Conservation (phyloP, 2,888 invertebrate species). For the Sialis fuliginosa region DNA sequence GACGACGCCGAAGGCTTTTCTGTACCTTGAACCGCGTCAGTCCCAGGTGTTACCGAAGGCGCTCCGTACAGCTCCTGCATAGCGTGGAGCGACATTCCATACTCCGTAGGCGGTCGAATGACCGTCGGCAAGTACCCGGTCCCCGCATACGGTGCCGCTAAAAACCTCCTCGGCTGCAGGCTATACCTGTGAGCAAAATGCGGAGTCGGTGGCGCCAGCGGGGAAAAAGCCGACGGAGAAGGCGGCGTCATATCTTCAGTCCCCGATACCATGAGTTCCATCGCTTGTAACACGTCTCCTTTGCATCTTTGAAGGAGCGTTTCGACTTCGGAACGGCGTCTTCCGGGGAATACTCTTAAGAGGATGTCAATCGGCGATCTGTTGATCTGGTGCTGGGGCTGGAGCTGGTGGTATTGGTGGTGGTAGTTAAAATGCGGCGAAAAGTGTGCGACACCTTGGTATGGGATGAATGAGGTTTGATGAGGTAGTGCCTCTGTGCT, state of each 20-base stretch:
- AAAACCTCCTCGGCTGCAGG: constrained; percentile 48
- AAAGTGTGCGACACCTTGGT: constrained; percentile 26
- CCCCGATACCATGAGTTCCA: constrained; percentile 74
- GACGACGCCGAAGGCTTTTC: constrained; percentile 27
- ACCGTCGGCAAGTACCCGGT: constrained; percentile 70
- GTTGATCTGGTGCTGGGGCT: constrained; percentile 15
- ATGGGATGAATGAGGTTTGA: constrained; percentile 15
- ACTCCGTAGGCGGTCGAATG: constrained; percentile 32
- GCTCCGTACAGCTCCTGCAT: constrained; percentile 23
- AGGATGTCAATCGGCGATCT: constrained; percentile 77
- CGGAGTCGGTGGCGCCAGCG: constrained; percentile 40
- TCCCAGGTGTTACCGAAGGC: not conserved
- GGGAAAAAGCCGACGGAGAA: constrained; percentile 55
- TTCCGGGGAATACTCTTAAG: constrained; percentile 74
- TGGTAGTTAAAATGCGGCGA: constrained; percentile 20
- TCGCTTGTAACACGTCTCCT: constrained; percentile 77
- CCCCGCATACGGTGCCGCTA: constrained; percentile 68
- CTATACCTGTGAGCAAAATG: constrained; percentile 37
- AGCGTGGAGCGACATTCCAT: constrained; percentile 19
- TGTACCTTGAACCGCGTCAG: too few relatives aligned
- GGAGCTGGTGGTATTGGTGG: constrained; percentile 18
- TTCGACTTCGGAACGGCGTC: constrained; percentile 74
- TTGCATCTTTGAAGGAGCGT: constrained; percentile 64
- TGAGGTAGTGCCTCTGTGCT: constrained; percentile 27
- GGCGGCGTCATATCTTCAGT: constrained; percentile 9